Evolutionary conservation across 2,113 vertebrate species (phyloP).

Genomic region (Neogale vison): DNA sequence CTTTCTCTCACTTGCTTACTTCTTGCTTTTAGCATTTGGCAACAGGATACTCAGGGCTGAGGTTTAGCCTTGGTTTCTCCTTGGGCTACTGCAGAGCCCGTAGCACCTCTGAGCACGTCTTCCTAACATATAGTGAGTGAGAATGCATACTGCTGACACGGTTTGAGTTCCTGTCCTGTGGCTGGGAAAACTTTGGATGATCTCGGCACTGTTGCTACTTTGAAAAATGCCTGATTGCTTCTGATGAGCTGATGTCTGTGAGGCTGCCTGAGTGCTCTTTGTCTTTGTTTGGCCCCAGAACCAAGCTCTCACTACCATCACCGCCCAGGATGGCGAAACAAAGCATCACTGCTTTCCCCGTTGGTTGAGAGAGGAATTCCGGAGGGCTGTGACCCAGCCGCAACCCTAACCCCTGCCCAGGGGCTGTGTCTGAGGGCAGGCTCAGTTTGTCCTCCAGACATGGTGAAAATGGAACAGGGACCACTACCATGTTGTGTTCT

Average conservation of each 20-base stretch:
- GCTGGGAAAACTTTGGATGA: not conserved
- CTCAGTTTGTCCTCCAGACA: not conserved
- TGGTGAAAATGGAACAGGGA: not conserved
- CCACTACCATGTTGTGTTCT: not conserved
- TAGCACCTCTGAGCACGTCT: not conserved
- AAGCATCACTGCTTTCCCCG: not conserved
- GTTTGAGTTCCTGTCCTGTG: not conserved
- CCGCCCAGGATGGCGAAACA: not conserved
- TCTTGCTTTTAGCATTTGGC: not conserved
- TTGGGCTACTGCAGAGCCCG: not conserved
- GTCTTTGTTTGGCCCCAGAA: constrained; percentile 22
- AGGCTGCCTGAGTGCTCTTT: not conserved
- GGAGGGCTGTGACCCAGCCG: not conserved
- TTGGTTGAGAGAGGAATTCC: not conserved
- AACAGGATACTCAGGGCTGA: not conserved
- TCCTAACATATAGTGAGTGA: not conserved
- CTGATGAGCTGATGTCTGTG: not conserved
- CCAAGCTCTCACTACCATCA: not conserved
- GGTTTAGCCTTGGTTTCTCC: constrained; percentile 1
- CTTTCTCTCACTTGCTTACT: constrained; percentile 2
- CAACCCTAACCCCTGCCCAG: not conserved
- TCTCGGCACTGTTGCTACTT: not conserved
- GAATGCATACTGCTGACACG: not conserved
- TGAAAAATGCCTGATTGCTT: not conserved
- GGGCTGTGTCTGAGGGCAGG: not conserved